Evolutionary conservation across 92 coral and sea anemone genomes (phyloP).

Genomic region (Epizoanthus rinbou): DNA sequence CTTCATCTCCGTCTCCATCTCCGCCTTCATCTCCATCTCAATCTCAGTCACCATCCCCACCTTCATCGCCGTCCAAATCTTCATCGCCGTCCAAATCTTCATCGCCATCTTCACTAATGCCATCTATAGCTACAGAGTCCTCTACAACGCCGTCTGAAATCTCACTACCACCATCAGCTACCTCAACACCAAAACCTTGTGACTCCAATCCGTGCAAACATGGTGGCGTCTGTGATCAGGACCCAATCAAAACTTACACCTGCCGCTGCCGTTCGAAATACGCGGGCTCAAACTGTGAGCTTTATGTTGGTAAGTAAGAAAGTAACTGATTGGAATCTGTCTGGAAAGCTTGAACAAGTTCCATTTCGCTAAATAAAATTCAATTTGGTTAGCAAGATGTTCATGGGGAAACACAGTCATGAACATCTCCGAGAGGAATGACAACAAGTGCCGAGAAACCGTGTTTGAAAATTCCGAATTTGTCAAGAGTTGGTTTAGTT

Average conservation of each 20-base stretch:
- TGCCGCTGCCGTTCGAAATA: slow-evolving; percentile 14
- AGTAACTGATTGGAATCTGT: too few relatives aligned
- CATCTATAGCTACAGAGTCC: neutral
- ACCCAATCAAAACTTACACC: neutral
- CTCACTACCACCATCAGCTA: neutral
- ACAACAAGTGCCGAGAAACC: too few relatives aligned
- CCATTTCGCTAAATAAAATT: too few relatives aligned
- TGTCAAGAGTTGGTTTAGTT: too few relatives aligned
- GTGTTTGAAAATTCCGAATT: too few relatives aligned
- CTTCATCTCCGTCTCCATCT: neutral
- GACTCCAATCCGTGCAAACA: slow-evolving; percentile 9
- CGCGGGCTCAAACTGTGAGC: slow-evolving; percentile 4
- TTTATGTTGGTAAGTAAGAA: slow-evolving; percentile 7
- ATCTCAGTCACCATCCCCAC: neutral
- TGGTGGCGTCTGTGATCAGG: slow-evolving; percentile 2
- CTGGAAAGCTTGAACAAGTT: too few relatives aligned
- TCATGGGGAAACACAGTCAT: too few relatives aligned
- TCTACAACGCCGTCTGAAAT: neutral
- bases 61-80: neutral
- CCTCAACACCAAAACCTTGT: neutral
- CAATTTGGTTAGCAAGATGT: too few relatives aligned
- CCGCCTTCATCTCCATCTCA: neutral
- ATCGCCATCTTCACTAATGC: neutral
- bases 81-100: neutral
- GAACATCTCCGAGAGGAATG: too few relatives aligned